Percentiles rank a stretch among this genome's conserved stretches.
phyloP scores from a whole-genome alignment of 2,797 vertebrate genomes.

The Xyrichtys novacula region DNA sequence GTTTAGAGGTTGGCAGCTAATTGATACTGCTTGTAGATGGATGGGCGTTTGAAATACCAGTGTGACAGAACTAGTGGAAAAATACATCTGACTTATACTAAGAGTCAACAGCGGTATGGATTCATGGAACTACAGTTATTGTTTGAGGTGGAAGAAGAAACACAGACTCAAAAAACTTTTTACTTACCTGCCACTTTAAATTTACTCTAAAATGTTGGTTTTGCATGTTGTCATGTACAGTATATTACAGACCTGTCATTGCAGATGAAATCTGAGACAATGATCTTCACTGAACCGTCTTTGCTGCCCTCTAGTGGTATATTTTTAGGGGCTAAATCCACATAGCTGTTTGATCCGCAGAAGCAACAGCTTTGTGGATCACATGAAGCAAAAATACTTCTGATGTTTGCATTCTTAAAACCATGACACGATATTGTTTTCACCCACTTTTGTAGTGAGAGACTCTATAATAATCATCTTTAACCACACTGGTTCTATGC shows the following conservation, averaged over 20 bases:
- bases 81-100: background rate
- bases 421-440: too few relatives aligned
- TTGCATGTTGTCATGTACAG: background rate
- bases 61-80: too few relatives aligned
- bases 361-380: background rate
- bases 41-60: too few relatives aligned
- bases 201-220: background rate
- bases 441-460: too few relatives aligned
- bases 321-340: background rate
- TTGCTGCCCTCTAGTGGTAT: slow-evolving; percentile 74
- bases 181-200: background rate
- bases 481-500: background rate
- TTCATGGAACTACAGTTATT: too few relatives aligned
- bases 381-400: background rate
- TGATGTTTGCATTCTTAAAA: too few relatives aligned
- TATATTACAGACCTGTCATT: background rate
- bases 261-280: background rate
- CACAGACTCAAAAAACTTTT: too few relatives aligned
- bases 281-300: slow-evolving; percentile 30
- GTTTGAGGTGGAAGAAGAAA: too few relatives aligned
- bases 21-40: background rate
- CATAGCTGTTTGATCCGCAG: background rate
- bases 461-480: background rate
- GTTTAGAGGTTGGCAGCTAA: background rate
- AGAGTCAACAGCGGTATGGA: too few relatives aligned